Percentiles rank a stretch among this genome's conserved stretches.
Conservation (phyloP, 1,140 invertebrate species). For the Orchesella cincta region DNA sequence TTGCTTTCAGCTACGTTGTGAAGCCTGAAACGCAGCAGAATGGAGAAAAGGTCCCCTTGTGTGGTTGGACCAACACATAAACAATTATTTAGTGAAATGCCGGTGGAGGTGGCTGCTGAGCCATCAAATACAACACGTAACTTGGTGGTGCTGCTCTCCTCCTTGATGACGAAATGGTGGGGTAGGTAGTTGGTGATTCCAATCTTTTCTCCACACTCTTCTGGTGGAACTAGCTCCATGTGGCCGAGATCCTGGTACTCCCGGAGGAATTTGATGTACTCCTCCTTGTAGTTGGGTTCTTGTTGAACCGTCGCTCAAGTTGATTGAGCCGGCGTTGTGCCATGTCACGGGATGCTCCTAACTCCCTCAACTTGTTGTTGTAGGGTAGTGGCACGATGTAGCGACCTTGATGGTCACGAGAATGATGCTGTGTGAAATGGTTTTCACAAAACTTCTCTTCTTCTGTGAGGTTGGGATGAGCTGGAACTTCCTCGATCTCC, state of each 20-base stretch:
- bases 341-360: slow-evolving; percentile 40
- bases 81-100: slow-evolving; percentile 51
- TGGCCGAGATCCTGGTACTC: slow-evolving; percentile 53
- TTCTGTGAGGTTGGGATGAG: neutral
- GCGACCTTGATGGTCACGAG: slow-evolving; percentile 41
- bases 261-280: slow-evolving; percentile 52
- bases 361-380: slow-evolving; percentile 32
- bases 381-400: slow-evolving; percentile 52
- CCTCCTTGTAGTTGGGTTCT: neutral
- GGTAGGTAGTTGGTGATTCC: slow-evolving; percentile 46
- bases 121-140: slow-evolving; percentile 52
- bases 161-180: slow-evolving; percentile 51
- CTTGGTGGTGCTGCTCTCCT: slow-evolving; percentile 46
- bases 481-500: slow-evolving; percentile 48
- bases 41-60: slow-evolving; percentile 55
- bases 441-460: slow-evolving; percentile 48
- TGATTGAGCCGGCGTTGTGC: neutral
- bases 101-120: slow-evolving; percentile 26
- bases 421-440: slow-evolving; percentile 41
- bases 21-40: slow-evolving; percentile 56
- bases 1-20: slow-evolving; percentile 54
- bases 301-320: neutral
- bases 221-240: slow-evolving; percentile 36
- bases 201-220: neutral
- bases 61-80: slow-evolving; percentile 54